Base-by-base conservation (phyloP, 2,888 invertebrate species). In the Glyphotaelius pellucidus region DNA sequence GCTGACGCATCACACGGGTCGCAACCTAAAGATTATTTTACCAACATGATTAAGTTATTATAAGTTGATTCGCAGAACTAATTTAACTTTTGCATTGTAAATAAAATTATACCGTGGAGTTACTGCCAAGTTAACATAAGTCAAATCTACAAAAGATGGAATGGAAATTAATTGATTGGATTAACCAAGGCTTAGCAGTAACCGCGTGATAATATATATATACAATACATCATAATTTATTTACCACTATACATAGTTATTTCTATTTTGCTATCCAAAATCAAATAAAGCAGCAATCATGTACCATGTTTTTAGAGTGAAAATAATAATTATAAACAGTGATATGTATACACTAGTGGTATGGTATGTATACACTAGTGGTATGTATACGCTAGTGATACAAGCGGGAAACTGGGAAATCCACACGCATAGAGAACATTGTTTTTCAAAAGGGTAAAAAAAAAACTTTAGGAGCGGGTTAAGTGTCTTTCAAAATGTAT, bases 1-100 rank as follows among this genome's bases (percentile, higher is more conserved):
- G 97, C 95, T 99, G 98, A 94, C 99, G 98, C 98, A 99, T 99
- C 94, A 99, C 98, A 94, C 98, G 97, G 79, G 99, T 99, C 93
- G 99, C 99, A 95, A 98, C 98, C 98, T 99, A 89, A 25, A 25
- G n/a, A 32, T 38, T 38, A 67, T 67, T 67, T 25, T n/a, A 67
- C 67, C 67, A 67, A 67, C 67, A 67, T 67, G 67, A 67, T 67
- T 67, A n/a, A 25, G 25, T 67, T 67, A 67, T n/a, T 67, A 25
- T 67, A n/a, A 67, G 25, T n/a, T 67, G 9, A 67, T 67, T n/a
- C 25, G 67, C 25, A 67, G 67, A 9, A 67, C 67, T 25, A 25
- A 67, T 67, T 25, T n/a, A 67, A n/a, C 25, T 19, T 52, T 67
- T 19, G 67, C 25, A 25, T 19, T 7, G 25, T 1, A 67, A 67